A percentile compares a stretch with the other conserved stretches of the same genome.
phyloP scores from a whole-genome alignment of 2,797 vertebrate species.

The Ctenosaura bakeri region DNA sequence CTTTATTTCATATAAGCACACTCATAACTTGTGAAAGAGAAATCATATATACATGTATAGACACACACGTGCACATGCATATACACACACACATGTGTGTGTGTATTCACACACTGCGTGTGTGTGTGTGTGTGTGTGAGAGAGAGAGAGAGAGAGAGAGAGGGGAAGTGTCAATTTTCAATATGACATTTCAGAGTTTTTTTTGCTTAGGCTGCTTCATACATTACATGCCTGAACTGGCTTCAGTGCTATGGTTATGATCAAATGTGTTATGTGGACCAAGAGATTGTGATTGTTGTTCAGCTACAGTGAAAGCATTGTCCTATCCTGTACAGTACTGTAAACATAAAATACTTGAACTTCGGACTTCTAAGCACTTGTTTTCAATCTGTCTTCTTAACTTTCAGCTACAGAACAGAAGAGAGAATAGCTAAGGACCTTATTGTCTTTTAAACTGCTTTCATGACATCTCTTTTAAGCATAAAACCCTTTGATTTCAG shows the following conservation, averaged over 20 bases:
- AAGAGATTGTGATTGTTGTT: background rate
- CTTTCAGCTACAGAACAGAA: constrained; percentile 11
- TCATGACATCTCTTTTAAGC: constrained; percentile 26
- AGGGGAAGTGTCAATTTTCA: background rate
- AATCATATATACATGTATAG: too few species aligned
- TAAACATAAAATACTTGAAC: constrained; percentile 8
- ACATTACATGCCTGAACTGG: background rate
- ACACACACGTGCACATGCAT: too few species aligned
- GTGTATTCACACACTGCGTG: too few species aligned
- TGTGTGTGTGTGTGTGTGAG: too few species aligned
- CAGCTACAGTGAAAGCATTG: background rate
- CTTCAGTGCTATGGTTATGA: too few species aligned
- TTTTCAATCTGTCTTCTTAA: background rate
- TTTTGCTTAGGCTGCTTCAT: background rate
- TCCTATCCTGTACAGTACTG: background rate
- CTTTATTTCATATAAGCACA: constrained; percentile 13
- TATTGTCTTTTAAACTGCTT: constrained; percentile 23
- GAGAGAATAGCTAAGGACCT: constrained; percentile 1
- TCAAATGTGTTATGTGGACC: background rate
- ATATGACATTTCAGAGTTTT: background rate
- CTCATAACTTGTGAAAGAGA: constrained; percentile 23
- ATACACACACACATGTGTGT: background rate
- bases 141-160: too few species aligned
- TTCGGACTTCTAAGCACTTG: constrained; percentile 21
- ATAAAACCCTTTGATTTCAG: constrained; percentile 19